Conservation (phyloP, 2,888 invertebrate genomes). For the Omphaloscelis lunosa region DNA sequence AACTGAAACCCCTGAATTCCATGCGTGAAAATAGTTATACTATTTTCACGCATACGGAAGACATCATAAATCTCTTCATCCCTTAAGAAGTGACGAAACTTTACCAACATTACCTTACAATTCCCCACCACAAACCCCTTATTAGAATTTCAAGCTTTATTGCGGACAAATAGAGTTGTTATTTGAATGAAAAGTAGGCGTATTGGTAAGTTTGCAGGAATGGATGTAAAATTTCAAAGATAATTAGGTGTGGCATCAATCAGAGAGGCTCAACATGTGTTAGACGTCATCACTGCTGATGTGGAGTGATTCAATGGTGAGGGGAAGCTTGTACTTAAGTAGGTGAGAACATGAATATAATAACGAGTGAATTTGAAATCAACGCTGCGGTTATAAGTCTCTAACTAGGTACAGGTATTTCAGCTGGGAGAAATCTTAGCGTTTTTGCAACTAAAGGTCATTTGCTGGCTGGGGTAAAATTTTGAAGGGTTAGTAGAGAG, state of each 20-base stretch:
- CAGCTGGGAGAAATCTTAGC: background rate
- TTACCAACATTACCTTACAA: slow-evolving; percentile 42
- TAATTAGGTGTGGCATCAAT: slow-evolving; percentile 83
- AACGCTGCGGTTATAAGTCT: background rate
- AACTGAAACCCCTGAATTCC: slow-evolving; percentile 42
- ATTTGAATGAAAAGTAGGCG: background rate
- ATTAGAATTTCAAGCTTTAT: slow-evolving; percentile 16
- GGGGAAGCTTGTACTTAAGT: slow-evolving; percentile 32
- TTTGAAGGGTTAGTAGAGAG: background rate
- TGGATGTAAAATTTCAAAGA: slow-evolving; percentile 72
- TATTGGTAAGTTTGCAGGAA: slow-evolving; percentile 45
- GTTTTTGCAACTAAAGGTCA: background rate
- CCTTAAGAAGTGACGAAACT: slow-evolving; percentile 51
- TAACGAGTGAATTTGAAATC: slow-evolving; percentile 7
- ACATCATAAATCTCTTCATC: slow-evolving; percentile 64
- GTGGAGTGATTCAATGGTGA: slow-evolving; percentile 37
- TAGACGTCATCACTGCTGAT: slow-evolving; percentile 72
- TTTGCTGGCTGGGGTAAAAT: background rate
- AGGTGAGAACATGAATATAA: slow-evolving; percentile 26
- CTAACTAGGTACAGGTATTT: background rate
- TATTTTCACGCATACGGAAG: slow-evolving; percentile 61
- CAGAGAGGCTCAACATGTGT: slow-evolving; percentile 77
- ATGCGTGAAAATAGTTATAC: no score
- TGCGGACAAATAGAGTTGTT: rapidly evolving
- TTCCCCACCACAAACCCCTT: background rate